Evolutionary conservation across 2,113 vertebrate species (phyloP), one percentile per base, ranked within the genome.

Genomic region (Conger conger): DNA sequence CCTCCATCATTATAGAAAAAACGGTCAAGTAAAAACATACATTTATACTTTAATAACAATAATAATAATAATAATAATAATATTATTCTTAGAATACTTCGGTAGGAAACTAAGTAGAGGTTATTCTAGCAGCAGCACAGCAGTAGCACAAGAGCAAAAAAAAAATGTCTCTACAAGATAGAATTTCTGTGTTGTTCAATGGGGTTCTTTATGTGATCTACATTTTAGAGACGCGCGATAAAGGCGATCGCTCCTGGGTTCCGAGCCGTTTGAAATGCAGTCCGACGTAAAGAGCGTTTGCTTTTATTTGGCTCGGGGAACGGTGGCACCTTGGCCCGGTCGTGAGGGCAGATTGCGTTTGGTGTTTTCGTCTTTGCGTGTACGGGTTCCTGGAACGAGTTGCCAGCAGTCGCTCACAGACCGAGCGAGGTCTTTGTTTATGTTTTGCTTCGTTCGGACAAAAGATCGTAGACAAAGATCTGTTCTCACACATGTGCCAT

Each of bases 401-500:
- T 27, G 57, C 3, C 57, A 0, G 57, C 57, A 27, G 20, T 27
- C 57, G 23, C 27, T 63, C 4, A 53, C n/a, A 33, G 17, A 35
- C 42, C 80, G 36, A 82, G 7, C 45, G 1, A 36, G 13, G 16
- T 35, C 80, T 36, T 76, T 76, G 80, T 36, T 84, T 84, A 82
- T 84, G 60, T 68, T 60, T 0, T n/a, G 33, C 78, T 78, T 13
- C 42, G 4, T 23, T 18, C 33, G 7, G 27, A 81, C 84, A 85
- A 81, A 82, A 84, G 42, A 76, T n/a, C 80, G 80, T 53, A 87
- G 11, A 0, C 1, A 15, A 37, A 30, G n/a, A 38, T 85, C 78
- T 83, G n/a, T 50, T 38, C 81, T 53, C 35, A 53, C 37, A 81
- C 87, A 90, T 54, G 77, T 91, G 87, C 36, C 84, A 87, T 90